A percentile compares a stretch with the other conserved stretches of the same genome.
These are phyloP conservation scores for Phalacrocorax brasilianus DNA, from an alignment of 2,113 vertebrate species.

Conservation along the genomic window DNA sequence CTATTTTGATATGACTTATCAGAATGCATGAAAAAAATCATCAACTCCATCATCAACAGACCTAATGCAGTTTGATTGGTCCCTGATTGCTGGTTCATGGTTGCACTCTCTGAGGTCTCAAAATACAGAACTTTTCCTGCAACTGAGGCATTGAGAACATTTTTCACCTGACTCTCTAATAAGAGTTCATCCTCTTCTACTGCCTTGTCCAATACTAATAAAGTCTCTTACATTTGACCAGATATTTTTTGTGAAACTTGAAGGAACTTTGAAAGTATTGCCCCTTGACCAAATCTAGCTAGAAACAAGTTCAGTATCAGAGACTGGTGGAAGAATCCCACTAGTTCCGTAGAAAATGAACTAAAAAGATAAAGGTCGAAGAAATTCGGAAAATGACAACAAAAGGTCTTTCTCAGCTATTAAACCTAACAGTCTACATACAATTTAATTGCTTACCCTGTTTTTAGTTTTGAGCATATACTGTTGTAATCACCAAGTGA, in stretches of 20 bases:
- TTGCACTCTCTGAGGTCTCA: rapidly evolving
- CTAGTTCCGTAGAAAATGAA: not conserved
- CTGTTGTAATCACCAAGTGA: constrained; percentile 1
- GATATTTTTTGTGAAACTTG: not conserved
- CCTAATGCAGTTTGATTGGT: not conserved
- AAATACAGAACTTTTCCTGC: not conserved
- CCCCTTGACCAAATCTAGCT: not conserved
- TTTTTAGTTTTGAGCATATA: not conserved
- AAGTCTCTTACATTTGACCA: not conserved
- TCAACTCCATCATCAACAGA: not conserved
- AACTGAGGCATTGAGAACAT: not conserved
- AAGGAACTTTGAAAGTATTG: not conserved
- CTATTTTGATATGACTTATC: not conserved
- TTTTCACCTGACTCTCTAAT: not conserved
- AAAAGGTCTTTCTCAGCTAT: not conserved
- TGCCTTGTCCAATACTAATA: not conserved
- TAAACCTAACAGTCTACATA: not conserved
- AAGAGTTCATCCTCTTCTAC: not conserved
- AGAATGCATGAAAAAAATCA: not conserved
- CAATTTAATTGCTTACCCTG: not conserved
- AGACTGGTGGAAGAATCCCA: not conserved
- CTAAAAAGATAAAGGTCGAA: not conserved
- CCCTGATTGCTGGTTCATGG: not conserved
- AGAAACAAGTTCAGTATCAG: not conserved
- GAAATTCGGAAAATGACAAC: not conserved